Evolutionary conservation across 2,888 invertebrate species (phyloP).

Genomic region (Thecocarcelia acutangulata): DNA sequence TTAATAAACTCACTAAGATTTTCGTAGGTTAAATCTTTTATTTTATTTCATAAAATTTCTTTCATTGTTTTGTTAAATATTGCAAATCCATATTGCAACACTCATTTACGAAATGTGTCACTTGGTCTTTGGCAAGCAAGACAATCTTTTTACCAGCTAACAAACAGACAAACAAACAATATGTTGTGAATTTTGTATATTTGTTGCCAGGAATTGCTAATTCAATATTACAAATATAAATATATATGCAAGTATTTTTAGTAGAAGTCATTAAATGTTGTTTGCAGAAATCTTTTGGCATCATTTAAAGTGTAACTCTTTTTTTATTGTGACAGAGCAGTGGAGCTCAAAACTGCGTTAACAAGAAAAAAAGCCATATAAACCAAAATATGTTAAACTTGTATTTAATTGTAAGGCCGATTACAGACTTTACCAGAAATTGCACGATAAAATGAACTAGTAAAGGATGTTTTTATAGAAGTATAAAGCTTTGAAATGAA

Average conservation of each 20-base stretch:
- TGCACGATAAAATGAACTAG: too few relatives aligned
- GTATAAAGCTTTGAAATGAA: too few relatives aligned
- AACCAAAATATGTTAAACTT: too few relatives aligned
- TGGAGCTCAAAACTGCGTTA: neutral
- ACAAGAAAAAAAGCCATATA: too few relatives aligned
- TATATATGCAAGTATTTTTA: neutral
- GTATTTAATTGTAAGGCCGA: too few relatives aligned
- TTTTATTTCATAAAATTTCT: slow-evolving; percentile 9
- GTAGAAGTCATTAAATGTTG: slow-evolving; percentile 3
- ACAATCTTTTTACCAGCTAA: slow-evolving; percentile 44
- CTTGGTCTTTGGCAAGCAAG: slow-evolving; percentile 39
- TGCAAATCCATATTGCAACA: slow-evolving; percentile 47
- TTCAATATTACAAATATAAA: slow-evolving; percentile 10
- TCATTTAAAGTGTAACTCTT: slow-evolving; percentile 1
- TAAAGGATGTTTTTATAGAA: too few relatives aligned
- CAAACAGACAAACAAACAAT: slow-evolving; percentile 32
- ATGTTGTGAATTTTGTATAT: slow-evolving; percentile 61
- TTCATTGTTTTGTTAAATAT: slow-evolving; percentile 27
- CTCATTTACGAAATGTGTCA: slow-evolving; percentile 56
- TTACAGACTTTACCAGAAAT: too few relatives aligned
- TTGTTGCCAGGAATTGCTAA: slow-evolving; percentile 59
- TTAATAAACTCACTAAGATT: too few relatives aligned
- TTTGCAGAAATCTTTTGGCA: slow-evolving; percentile 13
- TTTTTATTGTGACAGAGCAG: slow-evolving; percentile 1
- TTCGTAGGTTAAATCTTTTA: too few relatives aligned